These are phyloP conservation scores for Sarcophaga carnaria DNA, from an alignment of 2,888 invertebrate genomes.

Conservation along the genomic window DNA sequence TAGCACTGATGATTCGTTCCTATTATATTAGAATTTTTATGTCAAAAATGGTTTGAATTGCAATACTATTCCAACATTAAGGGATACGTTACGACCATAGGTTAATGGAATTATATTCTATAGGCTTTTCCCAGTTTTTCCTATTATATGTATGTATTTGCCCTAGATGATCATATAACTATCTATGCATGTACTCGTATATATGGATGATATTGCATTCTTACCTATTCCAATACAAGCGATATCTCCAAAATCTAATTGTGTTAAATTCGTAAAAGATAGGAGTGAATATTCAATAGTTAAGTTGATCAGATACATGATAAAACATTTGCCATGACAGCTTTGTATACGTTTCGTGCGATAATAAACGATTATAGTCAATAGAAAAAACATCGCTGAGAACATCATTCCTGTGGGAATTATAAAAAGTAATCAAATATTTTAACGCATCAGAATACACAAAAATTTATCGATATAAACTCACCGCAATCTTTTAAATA, in stretches of 20 bases:
- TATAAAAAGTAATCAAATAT: not conserved
- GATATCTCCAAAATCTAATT: not conserved
- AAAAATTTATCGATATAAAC: not conserved
- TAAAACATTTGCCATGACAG: conserved; percentile 9
- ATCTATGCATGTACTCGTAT: not conserved
- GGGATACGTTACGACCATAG: too few species aligned
- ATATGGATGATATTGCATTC: not conserved
- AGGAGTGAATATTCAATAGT: conserved; percentile 9
- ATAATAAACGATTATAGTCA: conserved; percentile 16
- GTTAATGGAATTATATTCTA: too few species aligned
- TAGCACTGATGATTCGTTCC: too few species aligned
- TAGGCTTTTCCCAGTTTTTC: too few species aligned
- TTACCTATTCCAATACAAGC: conserved; percentile 5
- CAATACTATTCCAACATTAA: too few species aligned
- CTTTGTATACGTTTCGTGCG: not conserved
- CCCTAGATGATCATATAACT: not conserved
- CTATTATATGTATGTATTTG: too few species aligned
- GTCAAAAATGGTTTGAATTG: too few species aligned
- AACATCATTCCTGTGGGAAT: conserved; percentile 11
- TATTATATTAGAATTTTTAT: too few species aligned
- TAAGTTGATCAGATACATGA: conserved; percentile 36
- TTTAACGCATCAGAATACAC: not conserved
- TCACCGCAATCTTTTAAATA: conserved; percentile 16
- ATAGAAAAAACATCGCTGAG: not conserved
- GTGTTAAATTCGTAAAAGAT: not conserved